Percentiles rank a stretch among this genome's conserved stretches.
Evolutionary conservation across 2,888 invertebrate genomes (phyloP).

Genomic region (Leptinotarsa tumamoca): DNA sequence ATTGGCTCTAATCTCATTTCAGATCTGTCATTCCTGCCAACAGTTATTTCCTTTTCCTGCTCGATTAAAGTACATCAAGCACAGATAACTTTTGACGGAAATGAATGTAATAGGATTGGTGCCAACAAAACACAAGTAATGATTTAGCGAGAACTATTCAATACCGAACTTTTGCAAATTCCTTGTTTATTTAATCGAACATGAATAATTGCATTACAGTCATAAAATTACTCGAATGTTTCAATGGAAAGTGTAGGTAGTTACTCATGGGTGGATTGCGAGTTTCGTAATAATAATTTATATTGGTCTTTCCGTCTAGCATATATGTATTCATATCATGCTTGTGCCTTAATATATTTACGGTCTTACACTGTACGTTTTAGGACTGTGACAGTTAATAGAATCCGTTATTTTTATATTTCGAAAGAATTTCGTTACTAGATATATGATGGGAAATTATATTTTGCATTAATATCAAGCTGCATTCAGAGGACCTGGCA

Average conservation of each 20-base stretch:
- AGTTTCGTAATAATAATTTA: conserved; percentile 26
- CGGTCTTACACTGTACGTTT: neutral
- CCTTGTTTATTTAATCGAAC: neutral
- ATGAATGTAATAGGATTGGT: too few relatives aligned
- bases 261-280: conserved; percentile 14
- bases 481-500: too few relatives aligned
- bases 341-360: conserved; percentile 3
- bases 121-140: too few relatives aligned
- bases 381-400: conserved; percentile 9
- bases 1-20: too few relatives aligned
- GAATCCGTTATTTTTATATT: neutral
- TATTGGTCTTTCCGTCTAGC: conserved; percentile 3
- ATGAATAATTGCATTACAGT: conserved; percentile 4
- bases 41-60: too few relatives aligned
- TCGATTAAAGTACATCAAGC: too few relatives aligned
- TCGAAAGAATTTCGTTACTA: neutral
- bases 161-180: neutral
- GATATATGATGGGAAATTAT: too few relatives aligned
- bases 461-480: too few relatives aligned
- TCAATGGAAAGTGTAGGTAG: conserved; percentile 23
- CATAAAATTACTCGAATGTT: conserved; percentile 15
- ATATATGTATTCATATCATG: conserved; percentile 6
- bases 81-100: too few relatives aligned
- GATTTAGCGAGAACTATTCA: neutral
- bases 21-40: too few relatives aligned